Base-by-base conservation (phyloP, 2,888 invertebrate species). In the Andrena haemorrhoa region DNA sequence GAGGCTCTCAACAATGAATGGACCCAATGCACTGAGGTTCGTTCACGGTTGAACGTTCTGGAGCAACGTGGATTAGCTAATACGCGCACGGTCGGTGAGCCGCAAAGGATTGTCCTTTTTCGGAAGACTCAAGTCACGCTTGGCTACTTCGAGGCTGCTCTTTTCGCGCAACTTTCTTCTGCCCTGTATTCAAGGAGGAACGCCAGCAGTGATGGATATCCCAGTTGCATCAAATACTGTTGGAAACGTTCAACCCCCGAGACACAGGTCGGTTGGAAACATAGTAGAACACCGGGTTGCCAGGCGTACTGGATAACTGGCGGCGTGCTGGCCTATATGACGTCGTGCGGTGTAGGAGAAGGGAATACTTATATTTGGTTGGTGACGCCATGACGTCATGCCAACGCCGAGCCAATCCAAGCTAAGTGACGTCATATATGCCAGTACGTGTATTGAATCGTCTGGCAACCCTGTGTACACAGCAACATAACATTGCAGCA, bases 61-160 rank as follows among this genome's bases (percentile, higher is more conserved):
- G 74, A 33, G 74, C 64, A 84, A 74, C 70, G 65, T 64, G 87
- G 87, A 87, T 87, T 84, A 87, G 83, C 69, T 72, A 79, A 83
- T 78, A 56, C 10, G 83, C 63, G 20, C 58, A 72, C 26, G 76
- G 60, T 72, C 80, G 77, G 81, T 68, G 86, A 83, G 80, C 87
- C 86, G 79, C 87, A 53, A 75, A 84, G 78, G 78, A 72, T 80
- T 58, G 74, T 66, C 75, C 76, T 83, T 86, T 88, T 82, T 87
- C 60, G 53, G 69, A 8, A 60, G 66, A 63, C 5, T 41, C 77
- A 63, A 80, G 79, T 82, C 82, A 78, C 79, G 79, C 75, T 79
- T 58, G 75, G 75, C 84, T 76, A 82, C 84, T 75, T 83, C 74
- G 65, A 33, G 68, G 79, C 47, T 86, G 82, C 82, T 81, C 79